phyloP scores from a whole-genome alignment of 2,888 invertebrate species.

The Standfussiana lucernea region DNA sequence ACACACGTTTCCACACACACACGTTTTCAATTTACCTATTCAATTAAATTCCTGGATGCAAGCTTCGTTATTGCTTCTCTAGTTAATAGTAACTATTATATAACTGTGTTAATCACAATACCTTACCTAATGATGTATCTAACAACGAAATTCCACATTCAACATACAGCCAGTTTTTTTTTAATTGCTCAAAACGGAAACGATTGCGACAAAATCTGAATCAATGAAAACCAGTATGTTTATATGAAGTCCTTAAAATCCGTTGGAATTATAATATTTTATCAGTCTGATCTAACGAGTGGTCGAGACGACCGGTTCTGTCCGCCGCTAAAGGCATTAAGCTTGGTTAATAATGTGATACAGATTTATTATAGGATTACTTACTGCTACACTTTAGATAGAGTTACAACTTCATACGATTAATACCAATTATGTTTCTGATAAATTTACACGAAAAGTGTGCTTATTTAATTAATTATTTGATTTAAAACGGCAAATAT shows the following conservation, averaged over 20 bases:
- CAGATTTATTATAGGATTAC: constrained; percentile 35
- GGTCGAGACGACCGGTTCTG: constrained; percentile 32
- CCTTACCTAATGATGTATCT: background rate
- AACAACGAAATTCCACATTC: background rate
- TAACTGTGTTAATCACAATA: no score
- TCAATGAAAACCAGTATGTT: constrained; percentile 26
- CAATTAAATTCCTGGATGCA: background rate
- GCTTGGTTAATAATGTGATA: constrained; percentile 36
- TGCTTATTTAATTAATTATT: background rate
- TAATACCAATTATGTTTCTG: constrained; percentile 17
- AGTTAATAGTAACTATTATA: no score
- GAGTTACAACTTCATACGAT: constrained; percentile 9
- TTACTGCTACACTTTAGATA: constrained; percentile 30
- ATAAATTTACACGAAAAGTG: background rate
- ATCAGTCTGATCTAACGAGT: constrained; percentile 43
- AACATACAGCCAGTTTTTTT: background rate
- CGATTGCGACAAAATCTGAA: background rate
- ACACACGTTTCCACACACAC: no score
- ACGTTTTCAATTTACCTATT: background rate
- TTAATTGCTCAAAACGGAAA: background rate
- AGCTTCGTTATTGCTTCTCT: background rate
- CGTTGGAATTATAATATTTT: constrained; percentile 42
- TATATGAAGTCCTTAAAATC: constrained; percentile 45
- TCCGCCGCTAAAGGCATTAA: constrained; percentile 24
- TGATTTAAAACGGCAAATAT: background rate